These are phyloP conservation scores for Sarcophaga variegata DNA, from an alignment of 2,888 invertebrate genomes.

Conservation along the genomic window DNA sequence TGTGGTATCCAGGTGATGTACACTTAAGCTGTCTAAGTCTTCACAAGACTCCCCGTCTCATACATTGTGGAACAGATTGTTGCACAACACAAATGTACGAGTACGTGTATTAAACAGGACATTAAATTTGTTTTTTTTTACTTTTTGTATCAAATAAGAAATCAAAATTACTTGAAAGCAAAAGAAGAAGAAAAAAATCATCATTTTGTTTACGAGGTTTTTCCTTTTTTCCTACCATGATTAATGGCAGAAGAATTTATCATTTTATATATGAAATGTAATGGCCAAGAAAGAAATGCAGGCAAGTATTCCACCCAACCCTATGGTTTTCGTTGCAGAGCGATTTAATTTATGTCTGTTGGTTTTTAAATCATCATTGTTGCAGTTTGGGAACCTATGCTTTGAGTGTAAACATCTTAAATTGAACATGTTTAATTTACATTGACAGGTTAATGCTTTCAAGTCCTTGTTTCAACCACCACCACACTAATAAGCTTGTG, in stretches of 20 bases:
- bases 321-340: too few species aligned
- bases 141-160: not conserved
- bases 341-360: too few species aligned
- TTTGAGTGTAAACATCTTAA: too few species aligned
- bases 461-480: not conserved
- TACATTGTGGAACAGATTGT: conserved; percentile 29
- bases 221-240: conserved; percentile 22
- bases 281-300: not conserved
- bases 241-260: conserved; percentile 35
- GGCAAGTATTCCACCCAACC: too few species aligned
- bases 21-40: conserved; percentile 2
- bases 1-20: conserved; percentile 57
- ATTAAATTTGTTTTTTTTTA: conserved; percentile 39
- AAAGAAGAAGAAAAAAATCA: conserved; percentile 11
- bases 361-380: too few species aligned
- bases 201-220: not conserved
- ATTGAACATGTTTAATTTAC: too few species aligned
- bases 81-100: conserved; percentile 13
- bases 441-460: conserved; percentile 3
- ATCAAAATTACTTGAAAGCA: conserved; percentile 32
- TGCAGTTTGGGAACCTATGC: too few species aligned
- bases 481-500: too few species aligned
- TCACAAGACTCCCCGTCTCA: too few species aligned
- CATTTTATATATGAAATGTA: conserved; percentile 11
- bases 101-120: conserved; percentile 27